A percentile compares a stretch with the other conserved stretches of the same genome.
Conservation (phyloP, 2,888 invertebrate genomes). For the Tinea pellionella region DNA sequence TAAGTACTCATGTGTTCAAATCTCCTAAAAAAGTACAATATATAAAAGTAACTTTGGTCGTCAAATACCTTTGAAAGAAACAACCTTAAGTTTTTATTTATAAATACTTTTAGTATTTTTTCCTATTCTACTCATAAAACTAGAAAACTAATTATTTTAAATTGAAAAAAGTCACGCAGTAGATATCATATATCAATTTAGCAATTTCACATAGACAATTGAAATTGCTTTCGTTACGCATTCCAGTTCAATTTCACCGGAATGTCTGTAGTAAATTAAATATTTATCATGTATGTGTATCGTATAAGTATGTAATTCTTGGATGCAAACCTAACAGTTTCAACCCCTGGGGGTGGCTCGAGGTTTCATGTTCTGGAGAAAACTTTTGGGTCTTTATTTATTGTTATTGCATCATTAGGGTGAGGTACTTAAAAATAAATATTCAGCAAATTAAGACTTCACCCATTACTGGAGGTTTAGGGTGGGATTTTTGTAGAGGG, state of each 20-base stretch:
- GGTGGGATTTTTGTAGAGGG: background rate
- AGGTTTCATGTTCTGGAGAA: constrained; percentile 30
- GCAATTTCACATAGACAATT: constrained; percentile 2
- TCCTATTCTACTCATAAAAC: too few relatives aligned
- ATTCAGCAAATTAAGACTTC: constrained; percentile 48
- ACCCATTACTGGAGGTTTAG: background rate
- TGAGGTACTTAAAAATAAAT: constrained; percentile 61
- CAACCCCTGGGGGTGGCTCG: background rate
- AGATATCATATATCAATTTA: background rate
- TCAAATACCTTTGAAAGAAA: too few relatives aligned
- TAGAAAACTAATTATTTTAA: background rate
- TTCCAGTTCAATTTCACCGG: background rate
- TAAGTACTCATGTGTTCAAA: too few relatives aligned
- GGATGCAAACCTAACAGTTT: constrained; percentile 10
- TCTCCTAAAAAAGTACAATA: too few relatives aligned
- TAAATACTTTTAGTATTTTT: too few relatives aligned
- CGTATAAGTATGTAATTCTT: constrained; percentile 2
- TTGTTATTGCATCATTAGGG: constrained; percentile 70
- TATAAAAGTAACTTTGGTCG: too few relatives aligned
- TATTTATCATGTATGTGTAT: constrained; percentile 3
- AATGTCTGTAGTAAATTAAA: constrained; percentile 8
- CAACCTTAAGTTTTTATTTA: too few relatives aligned
- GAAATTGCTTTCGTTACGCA: constrained; percentile 4
- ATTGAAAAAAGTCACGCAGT: background rate
- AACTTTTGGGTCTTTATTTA: constrained; percentile 69